Evolutionary conservation across 2,113 vertebrate genomes (phyloP).

Genomic region (Hippocampus barbouri): DNA sequence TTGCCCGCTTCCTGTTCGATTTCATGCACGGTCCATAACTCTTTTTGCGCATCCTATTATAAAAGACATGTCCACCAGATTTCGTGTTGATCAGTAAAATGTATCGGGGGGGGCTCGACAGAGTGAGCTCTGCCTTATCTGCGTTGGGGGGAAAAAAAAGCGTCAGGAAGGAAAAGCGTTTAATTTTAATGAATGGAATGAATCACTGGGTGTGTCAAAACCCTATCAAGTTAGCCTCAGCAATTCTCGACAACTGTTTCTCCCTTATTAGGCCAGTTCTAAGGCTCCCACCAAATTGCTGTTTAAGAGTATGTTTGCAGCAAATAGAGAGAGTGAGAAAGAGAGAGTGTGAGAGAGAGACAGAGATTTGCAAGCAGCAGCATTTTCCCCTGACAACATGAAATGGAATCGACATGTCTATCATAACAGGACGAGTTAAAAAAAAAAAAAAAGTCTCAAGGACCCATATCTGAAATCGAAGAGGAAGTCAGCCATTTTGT

Average conservation of each 20-base stretch:
- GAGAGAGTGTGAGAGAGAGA: no score
- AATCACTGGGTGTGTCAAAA: conserved; percentile 1
- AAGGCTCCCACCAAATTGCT: neutral
- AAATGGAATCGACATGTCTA: neutral
- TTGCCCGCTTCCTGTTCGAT: no score
- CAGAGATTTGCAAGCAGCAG: neutral
- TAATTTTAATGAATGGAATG: neutral
- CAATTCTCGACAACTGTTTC: neutral
- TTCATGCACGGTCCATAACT: no score
- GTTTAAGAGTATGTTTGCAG: neutral
- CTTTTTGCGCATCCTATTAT: neutral
- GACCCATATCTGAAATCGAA: neutral
- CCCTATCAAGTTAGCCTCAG: neutral
- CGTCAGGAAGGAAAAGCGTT: neutral
- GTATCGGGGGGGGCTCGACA: neutral
- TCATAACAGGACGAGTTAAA: neutral
- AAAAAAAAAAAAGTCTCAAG: no score
- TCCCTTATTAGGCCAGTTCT: neutral
- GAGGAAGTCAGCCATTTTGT: neutral
- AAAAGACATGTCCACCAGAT: neutral
- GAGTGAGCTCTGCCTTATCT: neutral
- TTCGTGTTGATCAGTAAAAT: neutral
- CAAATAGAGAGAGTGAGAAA: neutral
- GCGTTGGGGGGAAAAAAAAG: neutral
- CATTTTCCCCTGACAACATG: neutral